phyloP scores from a whole-genome alignment of 2,888 invertebrate genomes.

The Pristionchus exspectatus region DNA sequence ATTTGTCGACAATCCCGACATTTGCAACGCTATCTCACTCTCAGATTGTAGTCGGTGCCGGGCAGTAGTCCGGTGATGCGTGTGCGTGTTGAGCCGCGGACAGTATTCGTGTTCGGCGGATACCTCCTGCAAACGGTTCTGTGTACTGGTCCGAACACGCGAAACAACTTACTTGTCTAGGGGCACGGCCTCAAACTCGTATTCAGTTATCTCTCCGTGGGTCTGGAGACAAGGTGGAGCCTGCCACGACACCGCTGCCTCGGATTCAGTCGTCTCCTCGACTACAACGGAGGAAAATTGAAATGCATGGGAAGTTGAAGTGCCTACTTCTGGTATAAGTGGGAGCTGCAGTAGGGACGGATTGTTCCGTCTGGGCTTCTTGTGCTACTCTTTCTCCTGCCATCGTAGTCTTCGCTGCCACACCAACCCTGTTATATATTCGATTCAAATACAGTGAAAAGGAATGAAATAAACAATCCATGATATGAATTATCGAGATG shows the following conservation, averaged over 20 bases:
- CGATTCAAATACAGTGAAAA: background rate
- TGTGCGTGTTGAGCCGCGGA: slow-evolving; percentile 72
- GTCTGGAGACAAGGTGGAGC: slow-evolving; percentile 78
- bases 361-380: slow-evolving; percentile 76
- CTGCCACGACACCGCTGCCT: slow-evolving; percentile 76
- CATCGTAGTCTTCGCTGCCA: slow-evolving; percentile 76
- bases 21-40: slow-evolving; percentile 53
- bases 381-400: slow-evolving; percentile 73
- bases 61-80: slow-evolving; percentile 75
- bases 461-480: background rate
- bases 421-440: slow-evolving; percentile 69
- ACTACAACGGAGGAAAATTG: background rate
- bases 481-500: background rate
- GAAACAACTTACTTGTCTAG: slow-evolving; percentile 64
- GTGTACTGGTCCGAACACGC: slow-evolving; percentile 55
- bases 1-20: too few species aligned
- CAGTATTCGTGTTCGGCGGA: slow-evolving; percentile 66
- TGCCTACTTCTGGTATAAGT: slow-evolving; percentile 63
- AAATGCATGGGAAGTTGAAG: background rate
- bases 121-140: slow-evolving; percentile 63
- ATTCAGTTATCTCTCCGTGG: slow-evolving; percentile 78
- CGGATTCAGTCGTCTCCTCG: slow-evolving; percentile 51
- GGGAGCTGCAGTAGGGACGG: slow-evolving; percentile 76
- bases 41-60: slow-evolving; percentile 75
- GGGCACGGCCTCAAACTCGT: slow-evolving; percentile 78